Evolutionary conservation across 1,140 invertebrate species (phyloP).

Genomic region (Zophobas morio): DNA sequence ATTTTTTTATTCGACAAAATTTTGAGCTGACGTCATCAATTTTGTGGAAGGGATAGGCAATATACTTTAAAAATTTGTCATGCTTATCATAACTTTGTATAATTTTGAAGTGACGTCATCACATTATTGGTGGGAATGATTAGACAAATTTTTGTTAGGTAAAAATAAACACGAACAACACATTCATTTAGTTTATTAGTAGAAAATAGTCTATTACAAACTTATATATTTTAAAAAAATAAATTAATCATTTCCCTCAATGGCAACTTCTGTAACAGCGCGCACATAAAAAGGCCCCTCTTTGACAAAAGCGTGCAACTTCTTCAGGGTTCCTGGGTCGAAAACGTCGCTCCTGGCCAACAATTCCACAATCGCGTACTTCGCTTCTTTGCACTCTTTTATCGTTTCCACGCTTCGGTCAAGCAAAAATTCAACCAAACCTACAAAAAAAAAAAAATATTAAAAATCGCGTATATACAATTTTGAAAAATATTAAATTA

Average conservation of each 20-base stretch:
- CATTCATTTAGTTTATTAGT: too few relatives aligned
- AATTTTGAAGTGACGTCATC: too few relatives aligned
- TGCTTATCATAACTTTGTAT: too few relatives aligned
- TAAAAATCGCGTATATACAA: not conserved
- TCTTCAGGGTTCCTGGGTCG: constrained; percentile 73
- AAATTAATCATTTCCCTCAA: constrained; percentile 73
- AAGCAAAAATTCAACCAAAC: constrained; percentile 83
- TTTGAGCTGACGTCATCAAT: too few relatives aligned
- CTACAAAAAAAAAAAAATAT: constrained; percentile 63
- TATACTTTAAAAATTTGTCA: too few relatives aligned
- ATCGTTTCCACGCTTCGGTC: constrained; percentile 78
- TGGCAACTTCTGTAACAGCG: constrained; percentile 77
- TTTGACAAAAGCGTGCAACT: constrained; percentile 76
- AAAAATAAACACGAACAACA: too few relatives aligned
- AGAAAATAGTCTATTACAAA: not conserved
- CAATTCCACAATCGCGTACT: constrained; percentile 80
- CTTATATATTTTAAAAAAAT: constrained; percentile 19
- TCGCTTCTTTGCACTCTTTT: constrained; percentile 81
- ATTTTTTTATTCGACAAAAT: too few relatives aligned
- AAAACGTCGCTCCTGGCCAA: constrained; percentile 78
- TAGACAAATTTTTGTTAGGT: too few relatives aligned
- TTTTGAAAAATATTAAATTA: constrained; percentile 34
- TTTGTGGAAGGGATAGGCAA: too few relatives aligned
- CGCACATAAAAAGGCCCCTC: constrained; percentile 83
- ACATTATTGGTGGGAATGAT: too few relatives aligned